Base-by-base conservation (phyloP, 2,113 vertebrate genomes). In the Micronycteris hirsuta region DNA sequence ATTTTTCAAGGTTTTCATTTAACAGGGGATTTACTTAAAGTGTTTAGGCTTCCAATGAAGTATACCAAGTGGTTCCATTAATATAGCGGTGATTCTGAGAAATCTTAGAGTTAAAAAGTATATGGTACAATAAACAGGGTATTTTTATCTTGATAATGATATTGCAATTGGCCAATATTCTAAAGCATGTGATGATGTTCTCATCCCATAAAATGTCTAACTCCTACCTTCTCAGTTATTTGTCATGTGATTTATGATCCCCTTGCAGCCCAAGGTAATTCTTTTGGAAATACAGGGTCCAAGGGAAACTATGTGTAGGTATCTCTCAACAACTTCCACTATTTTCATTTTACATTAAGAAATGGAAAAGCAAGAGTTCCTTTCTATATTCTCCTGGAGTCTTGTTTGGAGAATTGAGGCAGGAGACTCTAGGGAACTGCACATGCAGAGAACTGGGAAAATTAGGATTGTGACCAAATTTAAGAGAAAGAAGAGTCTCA, bases 1-100 rank as follows among this genome's bases (percentile, higher is more conserved):
- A 56, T 70, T 95, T 90, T 87, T 83, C 22, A 81, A 85, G 28
- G n/a, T 81, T 91, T 38, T 92, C 43, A 85, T 65, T 89, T 86
- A 94, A 17, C n/a, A 86, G 16, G 7, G 20, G 16, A 52, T 93
- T 22, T 36, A 80, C 36, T 97, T 82, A 8, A 31, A 74, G 54
- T 81, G 12, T 61, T 81, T 24, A 47, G 38, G 13, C 71, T 93
- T 91, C 47, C 7, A 88, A 74, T 14, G 58, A 95, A 71, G 26
- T 61, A 70, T 43, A 54, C n/a, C 49, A 7, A 38, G 9, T 45
- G 38, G 26, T 86, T 93, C 68, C 74, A 38, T 71, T 84, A 95
- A 86, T 74, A 10, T 14, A 45, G 5, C 28, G 38, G 49, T 74
- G 49, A 94, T 70, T 93, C 90, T 77, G 81, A 90, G 56, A 89